Evolutionary conservation across 2,113 vertebrate species (phyloP).

Genomic region (Myotis yumanensis): DNA sequence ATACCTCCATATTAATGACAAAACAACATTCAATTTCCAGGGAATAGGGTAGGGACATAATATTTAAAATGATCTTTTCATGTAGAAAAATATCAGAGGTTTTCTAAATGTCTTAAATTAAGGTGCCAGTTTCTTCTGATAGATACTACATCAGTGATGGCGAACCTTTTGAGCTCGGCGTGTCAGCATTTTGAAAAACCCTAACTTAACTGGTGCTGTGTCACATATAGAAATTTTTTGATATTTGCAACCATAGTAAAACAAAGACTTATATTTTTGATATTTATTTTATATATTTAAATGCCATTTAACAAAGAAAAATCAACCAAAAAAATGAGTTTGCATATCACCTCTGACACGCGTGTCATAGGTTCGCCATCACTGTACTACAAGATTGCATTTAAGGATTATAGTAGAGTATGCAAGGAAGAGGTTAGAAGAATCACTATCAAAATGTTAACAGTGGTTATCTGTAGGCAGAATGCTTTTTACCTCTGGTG

Average conservation of each 20-base stretch:
- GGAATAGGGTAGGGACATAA: background rate
- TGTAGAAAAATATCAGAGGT: background rate
- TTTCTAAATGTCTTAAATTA: conserved; percentile 1
- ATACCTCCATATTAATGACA: background rate
- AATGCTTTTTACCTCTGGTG: background rate
- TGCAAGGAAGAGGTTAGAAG: background rate
- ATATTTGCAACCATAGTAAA: too few species aligned
- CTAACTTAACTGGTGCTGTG: too few species aligned
- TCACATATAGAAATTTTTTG: too few species aligned
- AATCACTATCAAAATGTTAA: background rate
- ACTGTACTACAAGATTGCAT: background rate
- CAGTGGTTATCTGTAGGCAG: background rate
- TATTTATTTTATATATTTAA: too few species aligned
- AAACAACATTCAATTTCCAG: background rate
- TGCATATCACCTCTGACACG: too few species aligned
- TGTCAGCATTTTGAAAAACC: too few species aligned
- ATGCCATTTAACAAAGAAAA: too few species aligned
- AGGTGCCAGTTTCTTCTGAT: background rate
- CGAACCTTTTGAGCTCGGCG: too few species aligned
- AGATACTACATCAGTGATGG: background rate
- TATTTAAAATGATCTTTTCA: background rate
- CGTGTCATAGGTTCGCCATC: too few species aligned
- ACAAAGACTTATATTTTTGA: too few species aligned
- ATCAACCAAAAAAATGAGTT: too few species aligned
- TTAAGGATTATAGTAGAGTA: background rate